Percentiles rank a stretch among this genome's conserved stretches.
phyloP scores from a whole-genome alignment of 2,797 vertebrate genomes.

The Myotis planiceps region DNA sequence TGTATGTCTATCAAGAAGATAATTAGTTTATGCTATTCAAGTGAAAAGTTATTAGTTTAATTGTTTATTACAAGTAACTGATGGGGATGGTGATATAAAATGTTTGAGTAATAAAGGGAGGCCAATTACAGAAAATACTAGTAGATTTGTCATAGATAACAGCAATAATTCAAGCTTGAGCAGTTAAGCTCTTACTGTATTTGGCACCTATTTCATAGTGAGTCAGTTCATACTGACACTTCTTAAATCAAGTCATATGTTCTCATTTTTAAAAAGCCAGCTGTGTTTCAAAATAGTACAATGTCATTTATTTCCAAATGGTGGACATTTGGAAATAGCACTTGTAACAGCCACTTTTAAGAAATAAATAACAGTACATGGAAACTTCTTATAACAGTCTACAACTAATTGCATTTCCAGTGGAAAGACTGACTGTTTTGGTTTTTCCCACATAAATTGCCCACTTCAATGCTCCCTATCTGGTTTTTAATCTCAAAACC shows the following conservation, averaged over 20 bases:
- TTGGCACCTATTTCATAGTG: neutral
- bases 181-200: neutral
- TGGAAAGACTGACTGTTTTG: slow-evolving; percentile 44
- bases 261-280: slow-evolving; percentile 17
- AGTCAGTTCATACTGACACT: neutral
- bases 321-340: neutral
- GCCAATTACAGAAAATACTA: neutral
- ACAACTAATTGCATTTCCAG: slow-evolving; percentile 35
- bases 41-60: slow-evolving; percentile 1
- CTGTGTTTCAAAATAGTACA: neutral
- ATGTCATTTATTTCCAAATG: neutral
- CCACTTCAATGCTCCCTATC: neutral
- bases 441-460: neutral
- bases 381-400: slow-evolving; percentile 2
- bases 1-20: neutral
- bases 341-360: neutral
- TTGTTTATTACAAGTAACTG: slow-evolving; percentile 16
- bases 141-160: neutral
- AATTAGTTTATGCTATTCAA: slow-evolving; percentile 3
- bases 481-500: slow-evolving; percentile 34
- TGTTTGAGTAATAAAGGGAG: neutral
- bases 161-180: neutral
- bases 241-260: neutral
- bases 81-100: neutral
- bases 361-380: slow-evolving; percentile 32